Evolutionary conservation across 2,113 vertebrate species (phyloP), one percentile per base, ranked within the genome.

Genomic region (Ciconia boyciana): DNA sequence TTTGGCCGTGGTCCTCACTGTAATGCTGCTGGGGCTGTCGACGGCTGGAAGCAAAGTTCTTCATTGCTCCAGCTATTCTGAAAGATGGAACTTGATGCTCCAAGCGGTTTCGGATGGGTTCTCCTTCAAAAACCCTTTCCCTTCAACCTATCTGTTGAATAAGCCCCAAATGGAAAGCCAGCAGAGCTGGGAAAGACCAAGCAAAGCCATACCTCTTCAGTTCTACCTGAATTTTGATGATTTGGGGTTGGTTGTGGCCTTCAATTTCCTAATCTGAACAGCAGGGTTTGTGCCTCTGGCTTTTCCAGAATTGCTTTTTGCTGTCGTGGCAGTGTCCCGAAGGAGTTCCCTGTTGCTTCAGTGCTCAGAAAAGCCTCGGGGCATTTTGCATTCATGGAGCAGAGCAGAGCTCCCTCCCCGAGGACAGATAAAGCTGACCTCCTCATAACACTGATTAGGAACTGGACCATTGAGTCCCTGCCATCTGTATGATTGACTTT

Each of bases 401-500:
- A 1, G 66, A 69, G 74, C 43, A 22, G 29, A 52, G 58, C 41
- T 48, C 31, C 21, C 8, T 51, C 61, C 51, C 34, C 0, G 2
- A 24, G 34, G n/a, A 41, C 29, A 8, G 57, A 12, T 4, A 3
- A 15, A 43, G n/a, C 44, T 6, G 29, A 31, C 14, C 46, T 39
- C 26, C 26, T 62, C 1, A 0, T 16, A 21, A 13, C 0, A 3
- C 9, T 6, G 39, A 10, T 52, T 9, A 5, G 54, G 55, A 62
- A 2, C 28, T 2, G 52, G 52, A 31, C 32, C 5, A 1, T 6
- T 34, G 52, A 25, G 62, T 46, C 55, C 36, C 51, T 32, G 57
- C 72, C 15, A 1, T 14, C n/a, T 8, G 3, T 6, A 8, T 2
- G 0, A 8, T 14, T 31, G 71, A 19, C 61, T 29, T 32, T 5